Base-by-base conservation (phyloP, 23 tunicate species). In the Ascidia mentula region DNA sequence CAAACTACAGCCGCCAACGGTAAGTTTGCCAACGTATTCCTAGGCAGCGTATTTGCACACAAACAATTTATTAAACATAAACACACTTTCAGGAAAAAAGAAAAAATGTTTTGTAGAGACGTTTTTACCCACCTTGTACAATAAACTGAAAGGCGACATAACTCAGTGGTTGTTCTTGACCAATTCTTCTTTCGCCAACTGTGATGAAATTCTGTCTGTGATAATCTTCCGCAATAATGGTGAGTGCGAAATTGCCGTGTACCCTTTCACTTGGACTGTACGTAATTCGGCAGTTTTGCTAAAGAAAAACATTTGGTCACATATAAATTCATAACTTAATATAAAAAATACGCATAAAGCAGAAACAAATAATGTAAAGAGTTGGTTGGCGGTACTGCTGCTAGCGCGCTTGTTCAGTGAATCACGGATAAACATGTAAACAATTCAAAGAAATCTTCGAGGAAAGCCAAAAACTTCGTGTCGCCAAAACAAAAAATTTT, bases 171-270 rank as follows among this genome's bases (percentile, higher is more conserved):
- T 75, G 80, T 20, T 34, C 20, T 37, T 28, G 37, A 8, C 5
- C 38, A 70, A 82, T 73, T 3, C 36, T 34, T 36, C 33, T 59
- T 37, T 74, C 34, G 31, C 87, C 87, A 69, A 82, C 74, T 46
- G 87, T 82, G 31, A 82, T 82, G 32, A 39, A 75, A 72, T 45
- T 40, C 18, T 17, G 76, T 31, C 39, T 74, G 37, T 53, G 87
- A 45, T 72, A 36, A 82, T 82, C 87, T 75, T 82, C 87, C 4
- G 75, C 87, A 38, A 82, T 59, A 31, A 82, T n/a, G 1, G 87
- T 73, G 17, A 82, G 34, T 15, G 87, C 79, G 46, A 82, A 69
- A 45, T 74, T 74, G 18, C 87, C 87, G 18, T 53, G 59, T 32
- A 77, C 74, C 38, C 53, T 46, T 9, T 72, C 36, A 12, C 36